phyloP scores from a whole-genome alignment of 2,888 invertebrate species.

The Amphipyra tragopoginis region DNA sequence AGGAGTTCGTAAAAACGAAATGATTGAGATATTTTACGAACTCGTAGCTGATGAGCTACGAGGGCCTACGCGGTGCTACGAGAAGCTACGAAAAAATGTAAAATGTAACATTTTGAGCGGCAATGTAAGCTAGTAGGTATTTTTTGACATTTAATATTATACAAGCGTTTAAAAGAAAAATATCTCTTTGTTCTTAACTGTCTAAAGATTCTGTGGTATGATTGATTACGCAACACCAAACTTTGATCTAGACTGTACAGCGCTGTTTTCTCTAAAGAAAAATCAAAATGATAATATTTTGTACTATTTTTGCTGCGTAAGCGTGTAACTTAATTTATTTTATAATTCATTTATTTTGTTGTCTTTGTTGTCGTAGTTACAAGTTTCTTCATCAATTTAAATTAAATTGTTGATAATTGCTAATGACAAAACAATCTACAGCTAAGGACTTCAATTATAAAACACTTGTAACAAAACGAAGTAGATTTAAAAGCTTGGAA shows the following conservation, averaged over 20 bases:
- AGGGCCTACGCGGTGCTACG: conserved; percentile 23
- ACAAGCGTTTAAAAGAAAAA: neutral
- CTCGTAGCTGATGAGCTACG: conserved; percentile 17
- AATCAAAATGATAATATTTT: neutral
- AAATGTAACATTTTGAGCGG: neutral
- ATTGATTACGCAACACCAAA: conserved; percentile 38
- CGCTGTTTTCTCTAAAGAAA: conserved; percentile 12
- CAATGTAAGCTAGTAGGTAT: neutral
- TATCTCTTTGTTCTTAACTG: neutral
- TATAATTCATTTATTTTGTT: no score
- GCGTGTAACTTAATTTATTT: no score
- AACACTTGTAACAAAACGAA: no score
- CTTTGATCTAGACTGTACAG: conserved; percentile 4
- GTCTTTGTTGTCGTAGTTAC: no score
- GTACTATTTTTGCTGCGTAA: neutral
- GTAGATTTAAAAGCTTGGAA: neutral
- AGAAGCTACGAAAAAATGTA: conserved; percentile 1
- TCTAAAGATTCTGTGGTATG: conserved; percentile 20
- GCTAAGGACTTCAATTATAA: no score
- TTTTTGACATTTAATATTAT: neutral
- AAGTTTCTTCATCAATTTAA: no score
- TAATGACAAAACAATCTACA: no score
- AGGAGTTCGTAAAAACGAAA: neutral
- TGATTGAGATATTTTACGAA: neutral
- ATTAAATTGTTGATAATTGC: no score